Evolutionary conservation across 1,140 invertebrate species (phyloP), one percentile per base, ranked within the genome.

Genomic region (Tetragonula clypearis): DNA sequence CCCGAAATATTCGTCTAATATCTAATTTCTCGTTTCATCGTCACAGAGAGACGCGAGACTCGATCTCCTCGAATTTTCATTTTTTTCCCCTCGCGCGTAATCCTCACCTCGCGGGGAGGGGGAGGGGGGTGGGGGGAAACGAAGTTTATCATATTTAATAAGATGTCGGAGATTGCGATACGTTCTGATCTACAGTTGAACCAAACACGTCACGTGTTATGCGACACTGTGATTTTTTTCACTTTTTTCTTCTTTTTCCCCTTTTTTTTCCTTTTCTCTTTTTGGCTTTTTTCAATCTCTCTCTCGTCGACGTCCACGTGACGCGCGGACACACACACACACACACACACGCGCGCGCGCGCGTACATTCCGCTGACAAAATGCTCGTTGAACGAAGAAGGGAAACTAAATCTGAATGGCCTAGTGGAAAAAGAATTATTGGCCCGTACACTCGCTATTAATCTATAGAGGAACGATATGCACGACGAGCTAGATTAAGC

Each of bases 141-240:
- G 0, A 86, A 79, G 71, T 79, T 89, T 85, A 85, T 88, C n/a
- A n/a, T 86, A 86, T 84, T 72, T 79, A 79, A 88, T 79, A 86
- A 82, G 78, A 66, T 76, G 69, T 71, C 55, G 65, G 58, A 41
- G 53, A 49, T 60, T 85, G 68, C 53, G 71, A 58, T 6, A 41
- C 66, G 49, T 2, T 77, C 41, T 87, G 79, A 86, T 1, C 30
- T 76, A 77, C 73, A 83, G 80, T 89, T 88, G 21, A 11, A 89
- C 86, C 88, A 89, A 88, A 88, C 79, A 75, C 62, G 62, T 56
- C 60, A 58, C 82, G 41, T 41, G 41, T 41, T 72, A 66, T 65
- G 62, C 53, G 69, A 60, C 68, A 65, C 62, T 79, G 56, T 76
- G 35, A 58, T 2, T 1, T 66, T 21, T 62, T n/a, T 26, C 30